These are phyloP conservation scores for Drosophila pruinosa DNA, from an alignment of 1,140 invertebrate species.

Conservation along the genomic window DNA sequence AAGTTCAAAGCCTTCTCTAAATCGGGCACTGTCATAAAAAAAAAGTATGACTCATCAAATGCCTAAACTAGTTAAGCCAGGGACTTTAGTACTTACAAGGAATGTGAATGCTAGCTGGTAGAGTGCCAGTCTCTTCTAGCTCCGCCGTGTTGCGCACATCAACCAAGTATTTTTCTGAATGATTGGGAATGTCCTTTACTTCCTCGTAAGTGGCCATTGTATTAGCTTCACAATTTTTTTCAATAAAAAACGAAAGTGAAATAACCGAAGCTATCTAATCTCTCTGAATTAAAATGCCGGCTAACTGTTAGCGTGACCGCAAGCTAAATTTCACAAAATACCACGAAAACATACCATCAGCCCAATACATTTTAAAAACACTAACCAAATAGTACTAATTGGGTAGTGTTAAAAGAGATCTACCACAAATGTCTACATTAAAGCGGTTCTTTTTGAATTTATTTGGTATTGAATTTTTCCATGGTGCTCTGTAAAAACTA, in stretches of 20 bases:
- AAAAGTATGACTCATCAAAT: background rate
- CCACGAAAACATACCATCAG: too few species aligned
- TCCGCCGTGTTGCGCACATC: conserved; percentile 88
- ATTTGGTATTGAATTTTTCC: too few species aligned
- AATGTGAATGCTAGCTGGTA: conserved; percentile 89
- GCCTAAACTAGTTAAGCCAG: background rate
- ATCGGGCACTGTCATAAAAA: conserved; percentile 82
- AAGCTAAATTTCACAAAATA: background rate
- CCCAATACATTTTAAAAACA: background rate
- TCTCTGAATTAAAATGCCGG: conserved; percentile 24
- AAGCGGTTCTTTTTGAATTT: too few species aligned
- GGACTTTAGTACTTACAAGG: conserved; percentile 84
- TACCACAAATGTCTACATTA: too few species aligned
- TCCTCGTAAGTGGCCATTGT: conserved; percentile 84
- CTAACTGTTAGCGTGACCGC: background rate
- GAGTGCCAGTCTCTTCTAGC: conserved; percentile 86
- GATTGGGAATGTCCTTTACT: conserved; percentile 83
- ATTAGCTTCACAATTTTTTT: background rate
- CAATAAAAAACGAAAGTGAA: background rate
- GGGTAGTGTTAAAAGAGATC: background rate
- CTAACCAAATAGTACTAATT: background rate
- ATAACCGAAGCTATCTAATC: conserved; percentile 26
- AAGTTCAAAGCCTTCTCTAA: conserved; percentile 83
- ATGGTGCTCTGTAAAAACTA: too few species aligned
- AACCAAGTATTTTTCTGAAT: conserved; percentile 84